phyloP scores from a whole-genome alignment of 2,888 invertebrate species.

The Campaea margaritaria region DNA sequence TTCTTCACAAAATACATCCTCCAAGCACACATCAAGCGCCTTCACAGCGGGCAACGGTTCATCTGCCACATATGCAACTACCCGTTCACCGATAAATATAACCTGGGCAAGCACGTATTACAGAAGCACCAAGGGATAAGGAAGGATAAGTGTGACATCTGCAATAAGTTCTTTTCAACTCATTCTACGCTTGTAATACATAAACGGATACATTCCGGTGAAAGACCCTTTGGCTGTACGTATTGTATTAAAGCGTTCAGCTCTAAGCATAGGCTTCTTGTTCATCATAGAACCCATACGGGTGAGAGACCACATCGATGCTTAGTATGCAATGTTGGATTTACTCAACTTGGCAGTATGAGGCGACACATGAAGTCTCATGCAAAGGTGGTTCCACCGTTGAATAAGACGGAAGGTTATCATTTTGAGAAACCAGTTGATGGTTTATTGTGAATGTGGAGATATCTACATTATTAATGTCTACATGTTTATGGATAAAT shows the following conservation, averaged over 20 bases:
- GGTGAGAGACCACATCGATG: conserved; percentile 78
- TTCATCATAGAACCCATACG: conserved; percentile 75
- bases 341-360: conserved; percentile 74
- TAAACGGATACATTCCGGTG: conserved; percentile 76
- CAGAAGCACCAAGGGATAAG: conserved; percentile 72
- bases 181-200: conserved; percentile 68
- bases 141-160: conserved; percentile 71
- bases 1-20: conserved; percentile 71
- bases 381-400: conserved; percentile 48
- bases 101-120: conserved; percentile 70
- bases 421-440: conserved; percentile 12
- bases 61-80: conserved; percentile 73
- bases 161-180: conserved; percentile 67
- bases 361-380: conserved; percentile 79
- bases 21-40: conserved; percentile 60
- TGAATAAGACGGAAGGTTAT: neutral
- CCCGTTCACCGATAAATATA: conserved; percentile 74
- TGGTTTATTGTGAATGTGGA: conserved; percentile 2
- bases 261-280: conserved; percentile 67
- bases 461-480: too few relatives aligned
- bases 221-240: conserved; percentile 67
- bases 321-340: conserved; percentile 68
- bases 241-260: conserved; percentile 72
- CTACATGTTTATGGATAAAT: too few relatives aligned
- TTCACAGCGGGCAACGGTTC: conserved; percentile 68